These are phyloP conservation scores for Mactra quadrangularis DNA, from an alignment of 1,140 invertebrate genomes.

Conservation along the genomic window DNA sequence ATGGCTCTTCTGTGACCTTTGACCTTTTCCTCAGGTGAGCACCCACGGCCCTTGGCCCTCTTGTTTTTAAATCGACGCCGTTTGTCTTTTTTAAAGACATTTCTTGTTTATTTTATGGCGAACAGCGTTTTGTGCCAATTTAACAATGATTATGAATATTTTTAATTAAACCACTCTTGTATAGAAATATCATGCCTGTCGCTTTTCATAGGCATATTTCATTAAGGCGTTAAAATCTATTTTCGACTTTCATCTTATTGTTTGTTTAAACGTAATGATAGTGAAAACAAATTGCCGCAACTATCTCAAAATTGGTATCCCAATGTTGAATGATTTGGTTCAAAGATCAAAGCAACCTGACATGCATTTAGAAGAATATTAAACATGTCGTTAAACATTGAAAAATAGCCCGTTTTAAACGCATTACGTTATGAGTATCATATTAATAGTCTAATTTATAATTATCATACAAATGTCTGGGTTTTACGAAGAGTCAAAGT, in stretches of 20 bases:
- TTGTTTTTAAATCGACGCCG: too few relatives aligned
- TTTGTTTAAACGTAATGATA: constrained; percentile 38
- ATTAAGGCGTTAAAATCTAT: constrained; percentile 49
- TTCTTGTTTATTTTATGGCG: too few relatives aligned
- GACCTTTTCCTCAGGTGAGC: too few relatives aligned
- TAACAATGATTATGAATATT: too few relatives aligned
- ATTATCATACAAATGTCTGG: constrained; percentile 58
- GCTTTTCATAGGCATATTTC: constrained; percentile 22
- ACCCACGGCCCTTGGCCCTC: too few relatives aligned
- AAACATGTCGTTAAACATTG: constrained; percentile 24
- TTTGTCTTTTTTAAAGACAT: too few relatives aligned
- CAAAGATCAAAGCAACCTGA: constrained; percentile 42
- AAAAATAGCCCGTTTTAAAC: constrained; percentile 57
- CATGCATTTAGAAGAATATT: constrained; percentile 1
- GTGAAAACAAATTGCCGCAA: constrained; percentile 55
- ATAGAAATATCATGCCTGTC: too few relatives aligned
- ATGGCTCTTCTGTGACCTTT: too few relatives aligned
- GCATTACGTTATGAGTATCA: constrained; percentile 56
- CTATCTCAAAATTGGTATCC: constrained; percentile 54
- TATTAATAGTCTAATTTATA: constrained; percentile 45
- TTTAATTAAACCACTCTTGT: too few relatives aligned
- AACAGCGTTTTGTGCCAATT: too few relatives aligned
- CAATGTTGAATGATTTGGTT: constrained; percentile 6
- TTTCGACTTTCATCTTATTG: constrained; percentile 56
- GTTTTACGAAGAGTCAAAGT: constrained; percentile 26